phyloP scores from a whole-genome alignment of 2,113 vertebrate species.

The Trematocara marginatum region DNA sequence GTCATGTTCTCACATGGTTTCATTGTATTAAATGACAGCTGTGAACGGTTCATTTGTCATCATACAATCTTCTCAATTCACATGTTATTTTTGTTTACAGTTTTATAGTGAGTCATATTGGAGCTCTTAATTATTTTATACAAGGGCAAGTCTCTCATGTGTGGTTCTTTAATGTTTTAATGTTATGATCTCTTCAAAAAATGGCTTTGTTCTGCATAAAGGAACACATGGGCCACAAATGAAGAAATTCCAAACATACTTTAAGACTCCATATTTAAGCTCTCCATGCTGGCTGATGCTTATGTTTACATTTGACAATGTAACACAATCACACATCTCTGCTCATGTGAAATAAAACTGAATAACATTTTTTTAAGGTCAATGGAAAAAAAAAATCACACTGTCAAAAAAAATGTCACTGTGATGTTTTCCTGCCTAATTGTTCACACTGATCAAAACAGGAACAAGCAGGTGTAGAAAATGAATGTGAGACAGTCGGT shows the following conservation, averaged over 20 bases:
- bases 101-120: neutral
- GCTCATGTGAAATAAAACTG: neutral
- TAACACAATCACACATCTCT: neutral
- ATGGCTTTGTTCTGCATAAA: neutral
- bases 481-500: constrained; percentile 21
- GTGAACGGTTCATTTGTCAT: neutral
- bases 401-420: neutral
- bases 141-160: neutral
- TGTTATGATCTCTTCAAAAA: neutral
- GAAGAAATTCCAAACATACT: neutral
- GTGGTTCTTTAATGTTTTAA: neutral
- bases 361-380: neutral
- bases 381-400: neutral
- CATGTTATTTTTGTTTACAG: neutral
- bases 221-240: neutral
- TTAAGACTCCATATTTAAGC: neutral
- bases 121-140: neutral
- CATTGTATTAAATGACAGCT: constrained; percentile 3
- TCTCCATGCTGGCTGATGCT: neutral
- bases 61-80: neutral
- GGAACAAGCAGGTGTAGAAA: constrained; percentile 26
- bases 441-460: neutral
- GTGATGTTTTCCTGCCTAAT: neutral
- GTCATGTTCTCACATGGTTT: constrained; percentile 45
- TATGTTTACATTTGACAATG: neutral